Percentiles rank a stretch among this genome's conserved stretches.
These are phyloP conservation scores for Eidolon helvum DNA, from an alignment of 2,113 vertebrate genomes.

Conservation along the genomic window DNA sequence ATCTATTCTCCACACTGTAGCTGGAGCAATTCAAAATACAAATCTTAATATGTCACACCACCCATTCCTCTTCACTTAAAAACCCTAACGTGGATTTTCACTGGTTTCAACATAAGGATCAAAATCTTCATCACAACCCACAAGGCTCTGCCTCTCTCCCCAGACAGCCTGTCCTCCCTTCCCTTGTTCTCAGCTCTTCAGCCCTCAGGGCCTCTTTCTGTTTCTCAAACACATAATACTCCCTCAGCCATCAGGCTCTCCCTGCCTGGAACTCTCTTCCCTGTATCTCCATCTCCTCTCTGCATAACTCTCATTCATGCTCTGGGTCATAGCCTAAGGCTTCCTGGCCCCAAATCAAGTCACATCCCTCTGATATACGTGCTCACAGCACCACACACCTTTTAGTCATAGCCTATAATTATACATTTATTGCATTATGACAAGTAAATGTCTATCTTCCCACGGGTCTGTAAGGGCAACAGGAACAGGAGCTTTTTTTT, in stretches of 20 bases:
- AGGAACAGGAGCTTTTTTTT: neutral
- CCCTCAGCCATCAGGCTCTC: neutral
- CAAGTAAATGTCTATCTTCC: neutral
- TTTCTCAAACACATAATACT: neutral
- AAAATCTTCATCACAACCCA: neutral
- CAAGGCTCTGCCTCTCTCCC: neutral
- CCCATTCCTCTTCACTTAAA: neutral
- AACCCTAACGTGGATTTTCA: neutral
- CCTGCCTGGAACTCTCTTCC: neutral
- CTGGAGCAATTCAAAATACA: neutral
- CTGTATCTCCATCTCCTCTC: neutral
- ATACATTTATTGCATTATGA: neutral
- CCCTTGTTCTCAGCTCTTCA: neutral
- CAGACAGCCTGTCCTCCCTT: neutral
- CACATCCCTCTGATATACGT: neutral
- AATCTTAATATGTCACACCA: neutral
- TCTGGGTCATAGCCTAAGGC: neutral
- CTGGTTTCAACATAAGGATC: neutral
- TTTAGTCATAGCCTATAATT: neutral
- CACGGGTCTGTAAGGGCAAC: neutral
- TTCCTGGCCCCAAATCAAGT: neutral
- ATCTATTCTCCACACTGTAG: neutral
- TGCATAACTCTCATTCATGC: neutral
- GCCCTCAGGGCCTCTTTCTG: neutral
- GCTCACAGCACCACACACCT: neutral